Percentiles rank a stretch among this genome's conserved stretches.
Conservation (phyloP, 2,888 invertebrate genomes). For the Lithophane leautieri region DNA sequence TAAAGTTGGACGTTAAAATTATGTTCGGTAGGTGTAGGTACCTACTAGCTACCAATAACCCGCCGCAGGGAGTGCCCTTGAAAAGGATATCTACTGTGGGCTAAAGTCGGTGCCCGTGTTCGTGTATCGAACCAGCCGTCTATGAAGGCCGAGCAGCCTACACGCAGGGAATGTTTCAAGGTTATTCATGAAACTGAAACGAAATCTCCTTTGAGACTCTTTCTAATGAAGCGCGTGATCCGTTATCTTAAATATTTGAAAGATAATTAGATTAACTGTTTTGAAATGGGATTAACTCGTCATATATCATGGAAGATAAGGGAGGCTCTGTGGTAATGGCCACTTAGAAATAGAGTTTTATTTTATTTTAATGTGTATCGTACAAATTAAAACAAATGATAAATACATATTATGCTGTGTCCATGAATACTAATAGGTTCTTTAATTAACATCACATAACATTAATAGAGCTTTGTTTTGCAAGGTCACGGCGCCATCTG, state of each 20-base stretch:
- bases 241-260: slow-evolving; percentile 64
- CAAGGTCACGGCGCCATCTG: slow-evolving; percentile 34
- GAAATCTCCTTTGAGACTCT: slow-evolving; percentile 24
- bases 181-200: slow-evolving; percentile 60
- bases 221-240: slow-evolving; percentile 9
- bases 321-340: slow-evolving; percentile 57
- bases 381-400: slow-evolving; percentile 34
- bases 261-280: slow-evolving; percentile 65
- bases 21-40: slow-evolving; percentile 58
- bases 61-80: slow-evolving; percentile 80
- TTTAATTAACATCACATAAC: slow-evolving; percentile 7
- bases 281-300: slow-evolving; percentile 59
- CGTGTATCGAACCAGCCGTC: slow-evolving; percentile 81
- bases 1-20: slow-evolving; percentile 64
- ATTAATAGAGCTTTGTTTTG: slow-evolving; percentile 18
- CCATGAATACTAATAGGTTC: slow-evolving; percentile 37
- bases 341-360: neutral
- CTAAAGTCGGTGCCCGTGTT: slow-evolving; percentile 74
- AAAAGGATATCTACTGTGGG: slow-evolving; percentile 76
- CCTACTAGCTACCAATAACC: slow-evolving; percentile 45
- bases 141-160: slow-evolving; percentile 75
- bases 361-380: slow-evolving; percentile 4
- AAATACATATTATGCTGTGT: neutral
- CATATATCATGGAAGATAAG: slow-evolving; percentile 67
- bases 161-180: slow-evolving; percentile 65